Base-by-base conservation (phyloP, 2,113 vertebrate species). In the Deroptyus accipitrinus region DNA sequence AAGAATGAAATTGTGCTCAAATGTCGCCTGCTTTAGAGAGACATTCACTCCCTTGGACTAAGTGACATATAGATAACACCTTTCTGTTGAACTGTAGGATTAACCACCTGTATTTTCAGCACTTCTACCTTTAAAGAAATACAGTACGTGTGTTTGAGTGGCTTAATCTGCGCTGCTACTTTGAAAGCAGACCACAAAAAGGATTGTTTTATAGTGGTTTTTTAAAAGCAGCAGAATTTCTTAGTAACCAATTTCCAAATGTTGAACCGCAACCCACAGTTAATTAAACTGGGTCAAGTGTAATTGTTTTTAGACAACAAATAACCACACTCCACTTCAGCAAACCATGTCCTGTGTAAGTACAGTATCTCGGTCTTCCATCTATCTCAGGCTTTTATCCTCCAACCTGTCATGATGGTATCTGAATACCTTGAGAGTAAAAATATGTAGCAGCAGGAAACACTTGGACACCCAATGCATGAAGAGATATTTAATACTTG, bases 201-300 rank as follows among this genome's bases (percentile, higher is more conserved):
- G 33, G 7, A 48, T 90, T 93, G 86, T 27, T 95, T 96, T 95
- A 93, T 35, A 90, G 91, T 88, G 90, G 22, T 66, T 95, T 94
- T 78, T 87, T 84, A 66, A 9, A 97, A 92, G 44, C 48, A 73
- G 49, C 92, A 84, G 78, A 78, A 91, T 85, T 97, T 97, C 96
- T 96, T 86, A 86, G 96, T 86, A 97, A 93, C 75, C 66, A 70
- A 31, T 96, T 94, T 95, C 78, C 35, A 92, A 91, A 95, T 94
- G 96, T 86, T 96, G 96, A 97, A 97, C 95, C 93, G 1, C 96
- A 98, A 83, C 78, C 94, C 96, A 89, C 75, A 67, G 52, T 92
- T 94, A 90, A 97, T 96, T 95, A 96, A 98, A 98, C 84, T 97
- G 94, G 97, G 97, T 98, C 97, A 98, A 90, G 69, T 85, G 85